Base-by-base conservation (phyloP, 2,797 vertebrate species). In the Spinus pinus region DNA sequence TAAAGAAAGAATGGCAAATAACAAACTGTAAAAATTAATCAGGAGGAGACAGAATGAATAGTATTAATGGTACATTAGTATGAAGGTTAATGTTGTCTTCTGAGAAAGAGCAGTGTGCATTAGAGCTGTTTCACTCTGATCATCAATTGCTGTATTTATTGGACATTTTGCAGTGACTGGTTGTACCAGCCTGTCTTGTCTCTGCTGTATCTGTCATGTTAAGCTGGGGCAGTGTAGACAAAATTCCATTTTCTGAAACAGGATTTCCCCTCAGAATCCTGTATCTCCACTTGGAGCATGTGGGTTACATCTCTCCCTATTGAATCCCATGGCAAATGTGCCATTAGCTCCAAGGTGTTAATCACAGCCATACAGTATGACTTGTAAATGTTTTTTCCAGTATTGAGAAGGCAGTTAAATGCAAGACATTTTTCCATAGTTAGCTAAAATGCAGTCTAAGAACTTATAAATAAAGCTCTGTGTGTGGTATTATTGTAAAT, bases 351-450 rank as follows among this genome's bases (percentile, higher is more conserved):
- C 30, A 50, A 24, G 13, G 6, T 22, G n/a, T 56, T 69, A 41
- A 69, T 42, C 42, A 28, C 6, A 49, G 54, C 39, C 10, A 15
- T 66, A 19, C 27, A 10, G 64, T 37, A 46, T 71, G 57, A 51
- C 60, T 81, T 94, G 81, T 88, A 90, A 95, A 88, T 94, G 80
- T 84, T 70, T 93, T 94, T 95, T 83, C 86, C 87, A 94, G 89
- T 94, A 90, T 46, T 90, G 81, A 73, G 30, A 90, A 71, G 39
- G 81, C 72, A 64, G 33, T 88, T 86, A 75, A 91, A 81, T 50
- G 42, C 44, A 73, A 56, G 27, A 15, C 57, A 24, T 75, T 94
- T 86, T 91, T 57, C 44, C n/a, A 33, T 51, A 87, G 53, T 50
- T 60, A 83, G 71, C 80, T 93, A 71, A 92, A 69, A 93, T 88